phyloP scores from a whole-genome alignment of 1,140 invertebrate genomes.

The Pachypeltis micranthus region DNA sequence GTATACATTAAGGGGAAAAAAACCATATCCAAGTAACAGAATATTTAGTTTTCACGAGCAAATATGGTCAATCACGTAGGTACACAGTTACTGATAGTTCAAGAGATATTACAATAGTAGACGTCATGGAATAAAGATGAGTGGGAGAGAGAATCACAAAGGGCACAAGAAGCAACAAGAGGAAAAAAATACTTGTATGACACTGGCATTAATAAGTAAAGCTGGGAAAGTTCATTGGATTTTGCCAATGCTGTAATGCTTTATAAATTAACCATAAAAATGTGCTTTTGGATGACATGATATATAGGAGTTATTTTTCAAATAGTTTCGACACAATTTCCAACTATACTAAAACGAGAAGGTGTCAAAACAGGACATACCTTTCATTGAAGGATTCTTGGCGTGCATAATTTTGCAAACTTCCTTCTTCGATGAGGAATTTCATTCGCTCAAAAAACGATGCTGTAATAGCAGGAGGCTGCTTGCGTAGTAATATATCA shows the following conservation, averaged over 20 bases:
- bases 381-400: conserved; percentile 93
- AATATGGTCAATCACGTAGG: no score
- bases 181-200: conserved; percentile 4
- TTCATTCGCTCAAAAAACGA: conserved; percentile 97
- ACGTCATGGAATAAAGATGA: conserved; percentile 8
- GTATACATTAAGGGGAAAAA: no score
- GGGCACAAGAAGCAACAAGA: conserved; percentile 66
- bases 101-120: no score
- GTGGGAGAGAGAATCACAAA: conserved; percentile 43
- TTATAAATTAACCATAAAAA: background rate
- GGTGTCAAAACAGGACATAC: no score
- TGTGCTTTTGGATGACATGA: background rate
- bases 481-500: conserved; percentile 83
- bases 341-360: no score
- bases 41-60: no score
- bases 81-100: no score
- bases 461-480: conserved; percentile 87
- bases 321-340: no score
- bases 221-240: background rate
- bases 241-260: background rate
- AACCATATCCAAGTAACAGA: no score
- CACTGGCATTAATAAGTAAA: background rate
- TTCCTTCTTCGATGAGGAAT: conserved; percentile 94
- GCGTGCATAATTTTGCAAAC: conserved; percentile 90
- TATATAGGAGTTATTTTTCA: no score